These are phyloP conservation scores for Crotalus viridis DNA, from an alignment of 2,113 vertebrate genomes.

Conservation along the genomic window DNA sequence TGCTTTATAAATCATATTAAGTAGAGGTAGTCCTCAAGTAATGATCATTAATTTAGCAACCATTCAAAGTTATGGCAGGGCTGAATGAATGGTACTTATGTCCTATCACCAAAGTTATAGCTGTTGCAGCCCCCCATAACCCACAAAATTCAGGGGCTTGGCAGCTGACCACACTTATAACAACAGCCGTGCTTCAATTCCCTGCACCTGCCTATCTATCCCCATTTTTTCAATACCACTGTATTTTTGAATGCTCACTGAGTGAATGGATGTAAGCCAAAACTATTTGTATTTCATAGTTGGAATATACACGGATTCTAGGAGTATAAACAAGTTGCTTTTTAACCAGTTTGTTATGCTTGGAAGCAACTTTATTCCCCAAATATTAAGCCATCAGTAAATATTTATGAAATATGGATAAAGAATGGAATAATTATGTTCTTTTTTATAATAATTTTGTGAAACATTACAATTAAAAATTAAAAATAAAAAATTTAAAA, in stretches of 20 bases:
- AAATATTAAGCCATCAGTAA: conserved; percentile 26
- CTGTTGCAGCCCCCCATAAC: neutral
- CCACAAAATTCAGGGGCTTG: neutral
- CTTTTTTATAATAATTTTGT: neutral
- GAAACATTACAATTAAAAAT: neutral
- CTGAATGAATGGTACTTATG: neutral
- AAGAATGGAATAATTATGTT: conserved; percentile 25
- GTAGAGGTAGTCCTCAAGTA: neutral
- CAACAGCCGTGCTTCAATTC: neutral
- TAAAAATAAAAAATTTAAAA: neutral
- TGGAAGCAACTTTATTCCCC: conserved; percentile 11
- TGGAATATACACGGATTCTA: conserved; percentile 18
- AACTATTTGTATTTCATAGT: neutral
- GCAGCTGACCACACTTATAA: neutral
- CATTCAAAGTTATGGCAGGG: neutral
- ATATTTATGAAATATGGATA: conserved; percentile 15
- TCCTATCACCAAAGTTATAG: neutral
- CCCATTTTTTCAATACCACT: no score
- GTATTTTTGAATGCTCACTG: neutral
- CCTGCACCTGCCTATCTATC: no score
- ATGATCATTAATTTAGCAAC: neutral
- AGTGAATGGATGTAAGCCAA: neutral
- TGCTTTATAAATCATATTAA: neutral
- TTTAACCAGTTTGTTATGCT: conserved; percentile 31
- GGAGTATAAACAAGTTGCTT: conserved; percentile 36